phyloP scores from a whole-genome alignment of 2,888 invertebrate genomes.

The Cerastoderma edule region DNA sequence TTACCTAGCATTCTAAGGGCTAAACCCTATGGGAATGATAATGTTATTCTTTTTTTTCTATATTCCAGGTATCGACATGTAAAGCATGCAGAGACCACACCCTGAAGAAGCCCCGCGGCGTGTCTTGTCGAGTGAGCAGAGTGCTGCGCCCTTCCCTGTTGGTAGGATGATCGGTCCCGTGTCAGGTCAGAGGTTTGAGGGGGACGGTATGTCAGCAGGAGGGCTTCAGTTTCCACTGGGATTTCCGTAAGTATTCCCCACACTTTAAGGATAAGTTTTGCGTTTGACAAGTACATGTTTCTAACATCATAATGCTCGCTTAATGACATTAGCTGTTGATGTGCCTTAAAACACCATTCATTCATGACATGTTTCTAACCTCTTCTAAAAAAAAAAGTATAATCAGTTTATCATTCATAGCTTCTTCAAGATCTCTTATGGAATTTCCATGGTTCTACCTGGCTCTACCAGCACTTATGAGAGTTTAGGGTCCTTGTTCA shows the following conservation, averaged over 20 bases:
- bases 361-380: not conserved
- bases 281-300: not conserved
- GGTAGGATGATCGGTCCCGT: conserved; percentile 47
- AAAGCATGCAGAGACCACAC: conserved; percentile 48
- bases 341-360: not conserved
- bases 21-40: not conserved
- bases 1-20: not conserved
- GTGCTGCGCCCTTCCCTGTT: conserved; percentile 26
- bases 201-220: conserved; percentile 44
- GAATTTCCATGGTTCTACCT: too few relatives aligned
- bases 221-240: conserved; percentile 57
- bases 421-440: too few relatives aligned
- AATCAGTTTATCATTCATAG: not conserved
- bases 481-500: too few relatives aligned
- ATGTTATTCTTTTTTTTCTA: not conserved
- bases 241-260: conserved; percentile 50
- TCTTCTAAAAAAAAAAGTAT: not conserved
- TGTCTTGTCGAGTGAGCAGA: conserved; percentile 40
- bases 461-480: too few relatives aligned
- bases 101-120: conserved; percentile 43
- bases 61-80: conserved; percentile 13
- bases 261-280: too few relatives aligned
- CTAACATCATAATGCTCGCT: not conserved
- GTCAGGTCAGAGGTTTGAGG: conserved; percentile 56
- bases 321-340: not conserved